Conservation (phyloP, 1,140 invertebrate species). For the Bombus waltoni region DNA sequence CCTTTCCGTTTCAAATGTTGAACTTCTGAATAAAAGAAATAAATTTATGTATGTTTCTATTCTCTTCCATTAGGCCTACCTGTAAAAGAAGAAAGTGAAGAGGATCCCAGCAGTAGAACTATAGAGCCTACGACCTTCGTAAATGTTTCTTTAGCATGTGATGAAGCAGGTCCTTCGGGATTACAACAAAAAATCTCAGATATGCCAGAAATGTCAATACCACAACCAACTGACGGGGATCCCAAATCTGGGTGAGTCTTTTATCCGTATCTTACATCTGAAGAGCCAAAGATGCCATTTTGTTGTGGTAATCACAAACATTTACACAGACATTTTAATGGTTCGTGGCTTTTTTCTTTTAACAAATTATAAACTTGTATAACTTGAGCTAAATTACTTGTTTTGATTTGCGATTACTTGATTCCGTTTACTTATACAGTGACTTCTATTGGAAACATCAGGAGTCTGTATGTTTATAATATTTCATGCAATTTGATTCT, state of each 20-base stretch:
- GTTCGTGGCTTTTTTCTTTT: constrained; percentile 10
- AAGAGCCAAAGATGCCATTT: constrained; percentile 77
- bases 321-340: constrained; percentile 42
- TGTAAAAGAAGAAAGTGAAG: constrained; percentile 80
- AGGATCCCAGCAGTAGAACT: constrained; percentile 75
- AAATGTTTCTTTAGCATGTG: constrained; percentile 81
- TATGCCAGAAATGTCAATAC: constrained; percentile 76
- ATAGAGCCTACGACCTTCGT: constrained; percentile 82
- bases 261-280: constrained; percentile 61
- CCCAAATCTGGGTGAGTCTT: constrained; percentile 85
- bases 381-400: not conserved
- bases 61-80: constrained; percentile 71
- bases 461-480: not conserved
- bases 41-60: not conserved
- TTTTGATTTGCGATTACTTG: not conserved
- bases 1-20: not conserved
- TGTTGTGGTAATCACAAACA: constrained; percentile 79
- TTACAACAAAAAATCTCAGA: constrained; percentile 80
- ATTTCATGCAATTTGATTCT: not conserved
- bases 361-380: not conserved
- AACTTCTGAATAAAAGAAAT: not conserved
- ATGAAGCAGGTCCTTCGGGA: constrained; percentile 84
- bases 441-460: not conserved
- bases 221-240: constrained; percentile 75
- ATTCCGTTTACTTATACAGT: not conserved